Evolutionary conservation across 2,888 invertebrate species (phyloP).

Genomic region (Tenthredo mesomela): DNA sequence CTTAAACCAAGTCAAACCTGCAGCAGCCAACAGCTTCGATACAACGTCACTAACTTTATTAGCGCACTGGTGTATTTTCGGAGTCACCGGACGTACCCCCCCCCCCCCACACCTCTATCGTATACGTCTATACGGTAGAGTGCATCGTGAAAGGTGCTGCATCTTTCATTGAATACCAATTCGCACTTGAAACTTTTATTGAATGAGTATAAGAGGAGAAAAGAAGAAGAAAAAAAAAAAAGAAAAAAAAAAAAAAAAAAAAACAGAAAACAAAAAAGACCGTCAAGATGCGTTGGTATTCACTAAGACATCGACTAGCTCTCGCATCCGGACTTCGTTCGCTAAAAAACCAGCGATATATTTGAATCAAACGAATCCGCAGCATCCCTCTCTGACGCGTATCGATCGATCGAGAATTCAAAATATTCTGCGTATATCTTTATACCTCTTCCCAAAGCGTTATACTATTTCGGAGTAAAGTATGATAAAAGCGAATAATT

Average conservation of each 20-base stretch:
- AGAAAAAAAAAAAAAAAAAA: neutral
- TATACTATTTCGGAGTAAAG: neutral
- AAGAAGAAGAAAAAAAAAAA: neutral
- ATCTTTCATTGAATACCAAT: slow-evolving; percentile 22
- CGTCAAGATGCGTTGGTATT: neutral
- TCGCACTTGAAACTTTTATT: neutral
- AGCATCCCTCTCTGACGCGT: neutral
- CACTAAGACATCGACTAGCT: neutral
- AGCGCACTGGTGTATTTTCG: slow-evolving; percentile 49
- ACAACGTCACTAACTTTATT: slow-evolving; percentile 46
- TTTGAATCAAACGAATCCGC: neutral
- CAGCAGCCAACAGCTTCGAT: slow-evolving; percentile 13
- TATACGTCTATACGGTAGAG: slow-evolving; percentile 9
- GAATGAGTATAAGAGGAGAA: neutral
- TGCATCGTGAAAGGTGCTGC: slow-evolving; percentile 6
- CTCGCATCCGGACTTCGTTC: neutral
- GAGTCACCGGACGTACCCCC: slow-evolving; percentile 32
- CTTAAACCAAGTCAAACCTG: neutral
- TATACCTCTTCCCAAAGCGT: neutral
- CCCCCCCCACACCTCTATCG: neutral
- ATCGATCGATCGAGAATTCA: slow-evolving; percentile 1
- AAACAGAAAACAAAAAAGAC: neutral
- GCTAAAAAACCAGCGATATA: neutral
- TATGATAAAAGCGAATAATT: neutral
- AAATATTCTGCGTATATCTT: neutral